Percentiles rank a stretch among this genome's conserved stretches.
Conservation (phyloP, 2,888 invertebrate species). For the Nomada ruficornis region DNA sequence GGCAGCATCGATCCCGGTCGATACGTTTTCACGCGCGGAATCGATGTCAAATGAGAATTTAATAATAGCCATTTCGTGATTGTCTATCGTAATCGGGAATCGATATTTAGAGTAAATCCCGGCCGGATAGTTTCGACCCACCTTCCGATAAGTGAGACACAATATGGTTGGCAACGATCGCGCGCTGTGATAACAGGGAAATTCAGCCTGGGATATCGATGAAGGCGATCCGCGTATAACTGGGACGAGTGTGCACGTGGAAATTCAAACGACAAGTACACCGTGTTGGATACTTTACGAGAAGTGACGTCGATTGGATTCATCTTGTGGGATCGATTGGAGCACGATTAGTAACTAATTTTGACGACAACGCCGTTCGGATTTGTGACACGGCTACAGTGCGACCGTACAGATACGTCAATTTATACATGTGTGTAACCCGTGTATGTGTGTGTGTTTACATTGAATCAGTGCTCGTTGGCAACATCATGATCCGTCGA, state of each 20-base stretch:
- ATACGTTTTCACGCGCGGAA: constrained; percentile 4
- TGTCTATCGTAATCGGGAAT: constrained; percentile 8
- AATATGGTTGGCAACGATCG: constrained; percentile 24
- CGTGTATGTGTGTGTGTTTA: constrained; percentile 66
- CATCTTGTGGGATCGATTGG: constrained; percentile 40
- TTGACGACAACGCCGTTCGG: constrained; percentile 21
- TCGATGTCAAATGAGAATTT: background rate
- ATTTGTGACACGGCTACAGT: constrained; percentile 27
- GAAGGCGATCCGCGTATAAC: constrained; percentile 21
- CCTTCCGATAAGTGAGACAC: constrained; percentile 10
- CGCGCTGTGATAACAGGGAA: constrained; percentile 11
- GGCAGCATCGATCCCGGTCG: background rate
- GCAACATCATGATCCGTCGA: constrained; percentile 71
- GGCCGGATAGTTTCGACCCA: constrained; percentile 1
- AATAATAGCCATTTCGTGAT: background rate
- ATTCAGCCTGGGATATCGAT: constrained; percentile 12
- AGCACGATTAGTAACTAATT: constrained; percentile 44
- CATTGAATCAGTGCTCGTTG: constrained; percentile 69
- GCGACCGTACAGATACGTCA: constrained; percentile 1
- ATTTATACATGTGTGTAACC: constrained; percentile 23
- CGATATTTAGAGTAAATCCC: constrained; percentile 12
- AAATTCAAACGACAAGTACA: background rate
- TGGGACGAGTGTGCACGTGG: constrained; percentile 37
- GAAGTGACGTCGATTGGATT: constrained; percentile 24
- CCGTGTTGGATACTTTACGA: constrained; percentile 26